phyloP scores from a whole-genome alignment of 1,140 invertebrate genomes.

The Drosophila parabipectinata region DNA sequence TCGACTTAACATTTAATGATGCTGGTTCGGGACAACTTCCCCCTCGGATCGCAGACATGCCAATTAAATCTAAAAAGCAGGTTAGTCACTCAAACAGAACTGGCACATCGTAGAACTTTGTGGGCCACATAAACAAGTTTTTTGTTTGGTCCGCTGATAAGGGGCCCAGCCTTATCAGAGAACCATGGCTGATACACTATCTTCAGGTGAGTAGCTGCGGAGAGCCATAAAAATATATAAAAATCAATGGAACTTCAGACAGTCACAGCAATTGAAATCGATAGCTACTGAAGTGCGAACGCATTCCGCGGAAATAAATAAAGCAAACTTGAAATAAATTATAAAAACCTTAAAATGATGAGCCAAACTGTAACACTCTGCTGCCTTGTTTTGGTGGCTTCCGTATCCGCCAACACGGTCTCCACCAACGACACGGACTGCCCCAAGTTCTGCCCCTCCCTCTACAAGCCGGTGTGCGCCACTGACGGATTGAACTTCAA shows the following conservation, averaged over 20 bases:
- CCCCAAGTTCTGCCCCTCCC: slow-evolving; percentile 56
- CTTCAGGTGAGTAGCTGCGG: slow-evolving; percentile 27
- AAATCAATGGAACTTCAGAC: slow-evolving; percentile 66
- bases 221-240: slow-evolving; percentile 63
- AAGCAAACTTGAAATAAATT: slow-evolving; percentile 1
- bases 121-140: slow-evolving; percentile 52
- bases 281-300: slow-evolving; percentile 59
- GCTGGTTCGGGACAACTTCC: slow-evolving; percentile 18
- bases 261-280: slow-evolving; percentile 69
- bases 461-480: slow-evolving; percentile 70
- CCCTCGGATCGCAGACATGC: slow-evolving; percentile 8
- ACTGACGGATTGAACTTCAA: slow-evolving; percentile 68
- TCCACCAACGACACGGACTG: slow-evolving; percentile 64
- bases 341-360: slow-evolving; percentile 41
- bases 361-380: slow-evolving; percentile 41
- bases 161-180: slow-evolving; percentile 34
- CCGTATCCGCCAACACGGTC: slow-evolving; percentile 59
- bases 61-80: slow-evolving; percentile 35
- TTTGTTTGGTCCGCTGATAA: slow-evolving; percentile 43
- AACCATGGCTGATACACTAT: slow-evolving; percentile 46
- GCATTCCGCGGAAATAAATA: slow-evolving; percentile 23
- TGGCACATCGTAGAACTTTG: slow-evolving; percentile 42
- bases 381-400: slow-evolving; percentile 48
- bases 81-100: slow-evolving; percentile 41
- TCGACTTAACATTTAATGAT: slow-evolving; percentile 29